Evolutionary conservation across 2,888 invertebrate genomes (phyloP), one percentile per base, ranked within the genome.

Genomic region (Seira ritae): DNA sequence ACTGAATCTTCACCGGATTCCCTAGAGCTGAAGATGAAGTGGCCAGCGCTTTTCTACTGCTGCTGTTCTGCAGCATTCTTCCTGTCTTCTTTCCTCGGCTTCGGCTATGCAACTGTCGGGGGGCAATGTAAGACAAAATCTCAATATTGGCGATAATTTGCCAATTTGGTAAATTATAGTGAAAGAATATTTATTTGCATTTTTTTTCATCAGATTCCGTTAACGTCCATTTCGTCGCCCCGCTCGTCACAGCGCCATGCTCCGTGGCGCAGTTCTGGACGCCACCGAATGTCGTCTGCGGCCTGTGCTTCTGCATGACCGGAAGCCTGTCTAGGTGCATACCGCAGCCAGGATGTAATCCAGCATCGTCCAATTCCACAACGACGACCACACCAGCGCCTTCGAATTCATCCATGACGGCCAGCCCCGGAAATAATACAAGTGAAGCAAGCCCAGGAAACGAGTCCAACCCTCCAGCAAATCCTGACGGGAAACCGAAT

Each of bases 301-400:
- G 80, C 12, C 20, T 85, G 50, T 87, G 87, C 50, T 86, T 87
- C 66, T 87, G 87, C 66, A 75, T 87, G 75, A 87, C 85, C 1
- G 87, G 87, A 15, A 77, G 66, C 6, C 46, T 87, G 15, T 86
- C 86, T 12, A 50, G 87, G 23, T 84, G 80, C 76, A 62, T 85
- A 20, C 87, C 87, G 50, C 84, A 80, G 60, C 86, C 86, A 12
- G 87, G 87, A 0, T 87, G 87, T 42, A 73, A 55, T 24, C 86
- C 86, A 12, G 17, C 74, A 0, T 15, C 69, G 19, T 65, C 75
- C 42, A 75, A 73, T 55, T 6, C 68, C 0, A 74, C 70, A 6
- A 55, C 75, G 2, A 74, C 82, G 4, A 66, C 65, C 8, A 50
- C 24, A 2, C 15, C 75, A 12, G 15, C 50, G 1, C 76, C 67